Evolutionary conservation across 2,797 vertebrate genomes (phyloP), one percentile per base, ranked within the genome.

Genomic region (Pangasius djambal): DNA sequence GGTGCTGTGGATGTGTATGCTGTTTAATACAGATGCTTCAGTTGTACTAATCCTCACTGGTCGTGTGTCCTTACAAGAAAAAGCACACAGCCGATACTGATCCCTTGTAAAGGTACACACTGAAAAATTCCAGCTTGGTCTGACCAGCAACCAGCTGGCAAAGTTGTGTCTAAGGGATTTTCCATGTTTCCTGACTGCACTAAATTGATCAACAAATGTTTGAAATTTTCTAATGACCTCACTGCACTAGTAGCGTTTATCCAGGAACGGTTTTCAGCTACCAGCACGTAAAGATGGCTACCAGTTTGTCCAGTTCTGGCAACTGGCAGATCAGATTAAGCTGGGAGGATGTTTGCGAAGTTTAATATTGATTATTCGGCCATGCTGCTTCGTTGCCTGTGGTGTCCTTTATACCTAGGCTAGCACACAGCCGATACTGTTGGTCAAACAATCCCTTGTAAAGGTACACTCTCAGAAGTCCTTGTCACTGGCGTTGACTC

Each of bases 281-380:
- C 40, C 44, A 50, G 40, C 7, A 40, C 59, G 7, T 59, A 61
- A 61, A 83, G 13, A 83, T 63, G 61, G 22, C 82, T 31, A 10
- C 61, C 61, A 84, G 82, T 84, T 50, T 67, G 28, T 67, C 82
- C 82, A 84, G 57, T 20, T 61, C 44, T 59, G 57, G 34, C 12
- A 37, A 61, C 79, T 82, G 34, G 81, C 34, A 44, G 50, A 31
- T 3, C n/a, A 57, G n/a, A 13, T 18, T 37, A 12, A 59, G 13
- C 59, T 65, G 82, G 59, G 22, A 44, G 37, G 34, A 48, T 63
- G 31, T 65, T 65, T 63, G 22, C 1, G 25, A 44, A 63, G 55
- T 83, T 67, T 34, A 37, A 28, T 63, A 16, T 28, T 25, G 34
- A 61, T 13, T 55, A 16, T 22, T 34, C 1, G 20, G 6, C 63